These are phyloP conservation scores for Lipotes vexillifer DNA, from an alignment of 2,113 vertebrate species.

Conservation along the genomic window DNA sequence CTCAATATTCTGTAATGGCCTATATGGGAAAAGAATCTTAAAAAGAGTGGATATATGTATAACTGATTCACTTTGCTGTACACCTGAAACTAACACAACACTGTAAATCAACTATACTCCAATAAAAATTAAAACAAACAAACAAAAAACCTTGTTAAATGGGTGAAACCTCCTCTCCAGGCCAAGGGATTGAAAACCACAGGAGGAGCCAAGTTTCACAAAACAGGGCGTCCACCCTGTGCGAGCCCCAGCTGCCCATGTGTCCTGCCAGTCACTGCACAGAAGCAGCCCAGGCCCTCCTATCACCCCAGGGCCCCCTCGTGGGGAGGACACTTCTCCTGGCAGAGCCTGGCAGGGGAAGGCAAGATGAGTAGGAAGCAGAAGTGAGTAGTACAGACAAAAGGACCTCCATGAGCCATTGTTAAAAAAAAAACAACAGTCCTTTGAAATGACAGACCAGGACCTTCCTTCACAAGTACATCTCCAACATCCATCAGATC, in stretches of 20 bases:
- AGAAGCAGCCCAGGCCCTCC: background rate
- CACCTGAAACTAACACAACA: background rate
- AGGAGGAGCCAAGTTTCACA: background rate
- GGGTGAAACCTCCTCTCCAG: background rate
- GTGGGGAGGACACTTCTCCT: fast-evolving
- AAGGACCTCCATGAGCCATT: no score
- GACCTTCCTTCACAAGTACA: background rate
- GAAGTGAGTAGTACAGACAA: background rate
- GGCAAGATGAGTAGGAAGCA: background rate
- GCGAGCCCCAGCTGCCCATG: background rate
- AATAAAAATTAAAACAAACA: background rate
- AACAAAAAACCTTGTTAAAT: background rate
- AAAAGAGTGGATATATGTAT: background rate
- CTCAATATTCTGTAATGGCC: background rate
- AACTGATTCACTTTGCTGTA: background rate
- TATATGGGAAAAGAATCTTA: background rate
- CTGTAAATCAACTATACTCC: background rate
- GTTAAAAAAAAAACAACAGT: background rate
- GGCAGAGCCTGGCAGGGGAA: background rate
- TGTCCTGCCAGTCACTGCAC: background rate
- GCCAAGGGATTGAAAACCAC: background rate
- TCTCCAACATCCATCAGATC: background rate
- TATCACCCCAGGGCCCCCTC: background rate
- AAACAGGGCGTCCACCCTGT: background rate
- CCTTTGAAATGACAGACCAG: background rate